phyloP scores from a whole-genome alignment of 1,140 invertebrate genomes.

The Akabosia matsudoensis region DNA sequence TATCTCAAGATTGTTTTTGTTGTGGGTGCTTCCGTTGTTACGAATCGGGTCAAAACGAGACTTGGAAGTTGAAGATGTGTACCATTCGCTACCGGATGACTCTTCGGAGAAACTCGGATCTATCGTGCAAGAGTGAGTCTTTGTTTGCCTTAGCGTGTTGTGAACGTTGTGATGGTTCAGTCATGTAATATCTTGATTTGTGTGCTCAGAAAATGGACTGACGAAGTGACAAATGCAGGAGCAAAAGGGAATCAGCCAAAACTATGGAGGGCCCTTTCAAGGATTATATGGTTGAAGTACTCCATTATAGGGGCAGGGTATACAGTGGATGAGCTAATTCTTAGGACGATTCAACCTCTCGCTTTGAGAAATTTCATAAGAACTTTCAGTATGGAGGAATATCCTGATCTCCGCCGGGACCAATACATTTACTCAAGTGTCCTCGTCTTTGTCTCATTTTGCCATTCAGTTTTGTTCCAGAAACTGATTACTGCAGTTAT shows the following conservation, averaged over 20 bases:
- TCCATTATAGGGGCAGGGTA: neutral
- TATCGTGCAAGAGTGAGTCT: neutral
- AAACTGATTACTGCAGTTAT: neutral
- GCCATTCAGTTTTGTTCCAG: neutral
- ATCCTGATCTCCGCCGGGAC: neutral
- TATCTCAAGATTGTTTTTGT: constrained; percentile 15
- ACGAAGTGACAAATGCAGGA: neutral
- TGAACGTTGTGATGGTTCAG: neutral
- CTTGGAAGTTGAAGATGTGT: constrained; percentile 9
- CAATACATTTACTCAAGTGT: neutral
- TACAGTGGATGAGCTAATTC: neutral
- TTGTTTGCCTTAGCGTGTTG: neutral
- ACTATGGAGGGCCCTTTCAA: neutral
- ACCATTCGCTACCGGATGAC: neutral
- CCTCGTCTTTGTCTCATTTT: neutral
- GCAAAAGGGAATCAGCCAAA: neutral
- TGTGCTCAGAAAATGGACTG: neutral
- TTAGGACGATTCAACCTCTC: neutral
- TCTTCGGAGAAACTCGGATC: neutral
- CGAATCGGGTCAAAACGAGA: neutral
- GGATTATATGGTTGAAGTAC: neutral
- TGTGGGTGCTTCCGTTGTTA: neutral
- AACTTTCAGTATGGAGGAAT: neutral
- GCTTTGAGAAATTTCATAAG: constrained; percentile 9
- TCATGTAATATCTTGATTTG: neutral